Conservation (phyloP, 2,797 vertebrate genomes). For the Balearica regulorum region DNA sequence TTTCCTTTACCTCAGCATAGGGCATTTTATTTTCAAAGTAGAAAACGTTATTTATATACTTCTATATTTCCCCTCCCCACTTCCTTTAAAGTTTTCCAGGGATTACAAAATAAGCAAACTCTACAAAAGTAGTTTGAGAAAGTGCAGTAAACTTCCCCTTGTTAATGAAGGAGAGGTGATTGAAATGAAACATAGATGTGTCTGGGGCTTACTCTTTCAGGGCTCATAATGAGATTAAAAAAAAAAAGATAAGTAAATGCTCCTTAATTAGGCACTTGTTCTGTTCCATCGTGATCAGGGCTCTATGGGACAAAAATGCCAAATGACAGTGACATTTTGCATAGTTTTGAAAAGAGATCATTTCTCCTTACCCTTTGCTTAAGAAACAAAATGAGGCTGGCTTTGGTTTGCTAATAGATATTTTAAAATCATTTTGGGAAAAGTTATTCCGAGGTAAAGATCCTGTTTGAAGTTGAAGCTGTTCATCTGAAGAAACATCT, state of each 20-base stretch:
- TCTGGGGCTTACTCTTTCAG: background rate
- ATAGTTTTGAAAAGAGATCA: background rate
- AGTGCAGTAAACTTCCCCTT: background rate
- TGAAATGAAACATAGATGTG: background rate
- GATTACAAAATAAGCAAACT: background rate
- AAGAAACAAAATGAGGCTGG: background rate
- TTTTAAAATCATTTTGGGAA: slow-evolving; percentile 16
- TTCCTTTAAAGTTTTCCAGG: background rate
- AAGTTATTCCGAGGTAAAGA: slow-evolving; percentile 50
- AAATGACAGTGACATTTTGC: background rate
- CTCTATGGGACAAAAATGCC: background rate
- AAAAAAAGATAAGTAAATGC: background rate
- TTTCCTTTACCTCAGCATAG: background rate
- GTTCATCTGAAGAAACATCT: slow-evolving; percentile 46
- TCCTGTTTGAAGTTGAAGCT: slow-evolving; percentile 7
- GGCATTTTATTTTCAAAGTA: background rate
- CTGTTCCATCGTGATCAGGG: accelerated
- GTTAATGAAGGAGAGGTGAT: background rate
- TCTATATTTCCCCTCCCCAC: background rate
- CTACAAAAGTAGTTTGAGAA: background rate
- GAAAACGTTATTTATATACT: background rate
- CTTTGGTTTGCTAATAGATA: slow-evolving; percentile 19
- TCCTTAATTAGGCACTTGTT: slow-evolving; percentile 30
- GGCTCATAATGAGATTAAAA: background rate
- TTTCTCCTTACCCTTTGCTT: background rate